phyloP scores from a whole-genome alignment of 2,888 invertebrate genomes.

The Dolichomitus sp. region DNA sequence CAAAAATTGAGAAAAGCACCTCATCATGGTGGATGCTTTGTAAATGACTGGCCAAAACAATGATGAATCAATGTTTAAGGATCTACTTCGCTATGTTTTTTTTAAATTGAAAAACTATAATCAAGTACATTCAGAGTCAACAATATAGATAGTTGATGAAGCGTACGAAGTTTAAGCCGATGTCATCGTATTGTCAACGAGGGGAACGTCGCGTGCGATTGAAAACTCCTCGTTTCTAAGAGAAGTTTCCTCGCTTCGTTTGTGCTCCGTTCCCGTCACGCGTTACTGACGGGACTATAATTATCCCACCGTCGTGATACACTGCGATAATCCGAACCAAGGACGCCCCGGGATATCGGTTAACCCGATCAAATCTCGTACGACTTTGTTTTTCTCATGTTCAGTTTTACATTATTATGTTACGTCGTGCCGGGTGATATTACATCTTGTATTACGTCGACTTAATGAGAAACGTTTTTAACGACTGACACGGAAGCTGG shows the following conservation, averaged over 20 bases:
- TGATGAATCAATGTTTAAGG: too few species aligned
- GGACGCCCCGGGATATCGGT: conserved; percentile 53
- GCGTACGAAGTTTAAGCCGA: neutral
- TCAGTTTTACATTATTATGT: conserved; percentile 32
- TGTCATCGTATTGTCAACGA: neutral
- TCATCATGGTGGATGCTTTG: too few species aligned
- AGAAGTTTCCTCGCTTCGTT: conserved; percentile 23
- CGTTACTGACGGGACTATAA: conserved; percentile 52
- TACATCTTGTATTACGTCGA: conserved; percentile 15
- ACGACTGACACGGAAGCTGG: neutral
- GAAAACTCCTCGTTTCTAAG: neutral
- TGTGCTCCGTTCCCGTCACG: conserved; percentile 31
- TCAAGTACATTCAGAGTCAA: neutral
- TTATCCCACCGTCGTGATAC: conserved; percentile 39
- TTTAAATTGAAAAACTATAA: neutral
- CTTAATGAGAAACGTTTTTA: conserved; percentile 20
- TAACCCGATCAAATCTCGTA: conserved; percentile 58
- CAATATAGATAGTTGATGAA: neutral
- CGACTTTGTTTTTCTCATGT: conserved; percentile 13
- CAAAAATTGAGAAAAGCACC: too few species aligned
- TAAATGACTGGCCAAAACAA: too few species aligned
- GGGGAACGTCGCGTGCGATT: neutral
- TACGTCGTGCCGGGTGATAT: conserved; percentile 34
- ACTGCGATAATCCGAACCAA: conserved; percentile 59
- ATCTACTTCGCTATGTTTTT: too few species aligned